Conservation (phyloP, 2,888 invertebrate genomes). For the Caenorhabditis sp. region DNA sequence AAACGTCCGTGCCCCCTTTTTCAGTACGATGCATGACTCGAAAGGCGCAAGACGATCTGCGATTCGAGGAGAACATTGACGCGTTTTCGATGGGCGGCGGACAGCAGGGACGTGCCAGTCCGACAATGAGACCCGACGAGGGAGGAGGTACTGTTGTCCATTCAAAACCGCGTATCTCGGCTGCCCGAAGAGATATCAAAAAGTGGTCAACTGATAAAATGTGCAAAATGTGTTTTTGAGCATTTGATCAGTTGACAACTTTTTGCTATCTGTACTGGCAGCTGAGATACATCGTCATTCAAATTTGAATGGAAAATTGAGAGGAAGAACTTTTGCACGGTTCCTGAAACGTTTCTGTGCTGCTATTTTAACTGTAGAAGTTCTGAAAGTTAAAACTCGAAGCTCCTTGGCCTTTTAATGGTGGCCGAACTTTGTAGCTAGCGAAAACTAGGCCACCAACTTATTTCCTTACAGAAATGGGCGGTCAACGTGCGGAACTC, state of each 20-base stretch:
- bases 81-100: constrained; percentile 79
- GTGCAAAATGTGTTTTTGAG: no score
- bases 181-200: background rate
- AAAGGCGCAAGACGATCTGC: constrained; percentile 78
- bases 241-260: no score
- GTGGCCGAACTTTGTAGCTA: no score
- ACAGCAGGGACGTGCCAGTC: constrained; percentile 71
- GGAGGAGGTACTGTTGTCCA: constrained; percentile 20
- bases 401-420: no score
- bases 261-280: no score
- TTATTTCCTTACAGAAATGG: constrained; percentile 27
- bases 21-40: constrained; percentile 78
- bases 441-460: no score
- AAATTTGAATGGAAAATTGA: no score
- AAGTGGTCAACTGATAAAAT: background rate
- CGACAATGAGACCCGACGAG: constrained; percentile 65
- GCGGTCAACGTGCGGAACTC: constrained; percentile 56
- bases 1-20: constrained; percentile 28
- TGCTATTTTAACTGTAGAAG: no score
- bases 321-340: no score
- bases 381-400: no score
- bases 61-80: constrained; percentile 79
- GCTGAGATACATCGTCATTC: no score
- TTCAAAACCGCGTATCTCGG: background rate
- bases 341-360: no score